These are phyloP conservation scores for Numida meleagris DNA, from an alignment of 2,113 vertebrate genomes.

Conservation along the genomic window DNA sequence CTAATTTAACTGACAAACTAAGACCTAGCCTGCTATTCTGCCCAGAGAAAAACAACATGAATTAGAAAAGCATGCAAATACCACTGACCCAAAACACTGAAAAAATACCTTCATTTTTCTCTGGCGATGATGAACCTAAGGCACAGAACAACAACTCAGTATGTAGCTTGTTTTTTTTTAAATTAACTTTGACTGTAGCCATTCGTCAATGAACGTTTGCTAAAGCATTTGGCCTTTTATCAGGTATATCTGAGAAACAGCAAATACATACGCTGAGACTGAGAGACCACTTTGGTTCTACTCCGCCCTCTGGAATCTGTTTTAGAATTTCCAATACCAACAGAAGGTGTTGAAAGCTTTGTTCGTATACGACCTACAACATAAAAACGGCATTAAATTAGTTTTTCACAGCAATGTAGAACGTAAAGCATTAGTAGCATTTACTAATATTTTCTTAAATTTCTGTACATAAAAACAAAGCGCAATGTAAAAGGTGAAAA, in stretches of 20 bases:
- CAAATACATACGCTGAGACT: constrained; percentile 93
- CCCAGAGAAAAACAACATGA: constrained; percentile 78
- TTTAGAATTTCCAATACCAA: constrained; percentile 82
- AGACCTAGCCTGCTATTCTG: constrained; percentile 60
- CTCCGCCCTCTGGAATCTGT: constrained; percentile 92
- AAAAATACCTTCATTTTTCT: constrained; percentile 97
- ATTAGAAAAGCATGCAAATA: constrained; percentile 82
- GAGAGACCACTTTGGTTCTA: constrained; percentile 94
- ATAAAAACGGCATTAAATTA: constrained; percentile 30
- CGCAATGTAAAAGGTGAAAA: not conserved
- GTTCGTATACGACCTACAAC: constrained; percentile 87
- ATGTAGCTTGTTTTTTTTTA: constrained; percentile 53
- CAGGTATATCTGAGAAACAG: not conserved
- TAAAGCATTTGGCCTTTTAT: constrained; percentile 48
- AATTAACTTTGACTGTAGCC: constrained; percentile 73
- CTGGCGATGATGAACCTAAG: constrained; percentile 98
- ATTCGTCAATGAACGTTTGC: constrained; percentile 67
- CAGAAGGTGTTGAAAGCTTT: constrained; percentile 84
- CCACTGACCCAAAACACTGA: constrained; percentile 80
- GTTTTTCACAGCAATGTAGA: not conserved
- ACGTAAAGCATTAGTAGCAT: not conserved
- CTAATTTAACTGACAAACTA: constrained; percentile 39
- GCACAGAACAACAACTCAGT: constrained; percentile 85
- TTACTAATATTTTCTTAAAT: not conserved
- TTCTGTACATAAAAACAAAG: not conserved